phyloP scores from a whole-genome alignment of 2,888 invertebrate species.

The Mesoligia furuncula region DNA sequence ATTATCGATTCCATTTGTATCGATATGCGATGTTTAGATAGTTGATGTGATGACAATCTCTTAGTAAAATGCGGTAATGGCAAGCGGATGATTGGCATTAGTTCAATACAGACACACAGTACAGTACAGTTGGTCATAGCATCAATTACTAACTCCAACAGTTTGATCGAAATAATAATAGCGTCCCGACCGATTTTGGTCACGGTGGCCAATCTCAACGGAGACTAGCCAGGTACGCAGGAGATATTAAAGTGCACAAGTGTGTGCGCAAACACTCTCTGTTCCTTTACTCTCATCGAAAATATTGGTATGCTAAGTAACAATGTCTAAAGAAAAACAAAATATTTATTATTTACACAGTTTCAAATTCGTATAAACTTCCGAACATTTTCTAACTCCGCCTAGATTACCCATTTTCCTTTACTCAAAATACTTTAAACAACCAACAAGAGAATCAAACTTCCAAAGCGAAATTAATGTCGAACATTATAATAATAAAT shows the following conservation, averaged over 20 bases:
- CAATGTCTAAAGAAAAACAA: not conserved
- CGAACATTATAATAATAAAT: slow-evolving; percentile 69
- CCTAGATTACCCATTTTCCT: slow-evolving; percentile 48
- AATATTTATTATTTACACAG: slow-evolving; percentile 4
- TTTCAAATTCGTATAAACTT: slow-evolving; percentile 19
- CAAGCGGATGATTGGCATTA: not conserved
- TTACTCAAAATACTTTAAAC: slow-evolving; percentile 50
- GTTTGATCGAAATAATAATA: not conserved
- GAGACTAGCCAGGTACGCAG: no score
- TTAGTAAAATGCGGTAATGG: slow-evolving; percentile 19
- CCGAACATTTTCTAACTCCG: slow-evolving; percentile 6
- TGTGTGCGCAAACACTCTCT: no score
- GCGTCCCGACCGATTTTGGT: no score
- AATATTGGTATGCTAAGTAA: not conserved
- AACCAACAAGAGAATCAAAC: slow-evolving; percentile 63
- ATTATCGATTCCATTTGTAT: slow-evolving; percentile 60
- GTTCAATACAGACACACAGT: no score
- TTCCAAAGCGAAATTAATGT: slow-evolving; percentile 63
- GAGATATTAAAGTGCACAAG: no score
- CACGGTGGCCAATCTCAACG: no score
- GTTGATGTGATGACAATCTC: slow-evolving; percentile 16
- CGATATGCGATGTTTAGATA: slow-evolving; percentile 49
- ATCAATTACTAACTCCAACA: not conserved
- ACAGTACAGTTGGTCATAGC: no score
- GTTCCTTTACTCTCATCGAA: no score